These are phyloP conservation scores for Aegithalos caudatus DNA, from an alignment of 2,113 vertebrate species.

Conservation along the genomic window DNA sequence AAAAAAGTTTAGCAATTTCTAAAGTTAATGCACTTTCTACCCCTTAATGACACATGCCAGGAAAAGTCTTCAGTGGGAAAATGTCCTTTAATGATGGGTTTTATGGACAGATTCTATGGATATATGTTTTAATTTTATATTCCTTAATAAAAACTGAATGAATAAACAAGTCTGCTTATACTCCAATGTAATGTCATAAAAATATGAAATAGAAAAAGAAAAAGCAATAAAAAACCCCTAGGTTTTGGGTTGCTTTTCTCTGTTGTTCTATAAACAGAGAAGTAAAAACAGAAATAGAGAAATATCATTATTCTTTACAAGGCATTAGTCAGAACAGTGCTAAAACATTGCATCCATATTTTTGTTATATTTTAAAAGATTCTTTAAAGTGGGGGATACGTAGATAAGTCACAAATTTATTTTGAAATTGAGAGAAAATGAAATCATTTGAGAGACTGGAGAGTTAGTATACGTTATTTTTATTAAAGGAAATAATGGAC, in stretches of 20 bases:
- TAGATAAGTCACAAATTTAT: not conserved
- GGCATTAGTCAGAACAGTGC: not conserved
- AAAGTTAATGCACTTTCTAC: not conserved
- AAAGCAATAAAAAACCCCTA: fast-evolving
- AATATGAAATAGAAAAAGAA: not conserved
- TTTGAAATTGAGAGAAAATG: not conserved
- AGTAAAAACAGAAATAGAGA: not conserved
- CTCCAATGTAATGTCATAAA: not conserved
- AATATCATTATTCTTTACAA: not conserved
- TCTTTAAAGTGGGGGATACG: not conserved
- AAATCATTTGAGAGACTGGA: not conserved
- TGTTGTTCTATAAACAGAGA: not conserved
- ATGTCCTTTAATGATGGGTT: not conserved
- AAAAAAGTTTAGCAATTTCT: not conserved
- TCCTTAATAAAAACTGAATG: not conserved
- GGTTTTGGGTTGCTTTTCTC: not conserved
- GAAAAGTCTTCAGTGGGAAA: not conserved
- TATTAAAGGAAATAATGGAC: not conserved
- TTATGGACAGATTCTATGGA: not conserved
- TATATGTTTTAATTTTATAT: not conserved
- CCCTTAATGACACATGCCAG: not conserved
- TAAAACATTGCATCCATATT: not conserved
- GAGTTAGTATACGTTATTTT: not conserved
- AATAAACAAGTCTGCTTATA: not conserved
- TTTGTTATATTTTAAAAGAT: not conserved